Conservation (phyloP, 2,888 invertebrate species). For the Platycheirus albimanus region DNA sequence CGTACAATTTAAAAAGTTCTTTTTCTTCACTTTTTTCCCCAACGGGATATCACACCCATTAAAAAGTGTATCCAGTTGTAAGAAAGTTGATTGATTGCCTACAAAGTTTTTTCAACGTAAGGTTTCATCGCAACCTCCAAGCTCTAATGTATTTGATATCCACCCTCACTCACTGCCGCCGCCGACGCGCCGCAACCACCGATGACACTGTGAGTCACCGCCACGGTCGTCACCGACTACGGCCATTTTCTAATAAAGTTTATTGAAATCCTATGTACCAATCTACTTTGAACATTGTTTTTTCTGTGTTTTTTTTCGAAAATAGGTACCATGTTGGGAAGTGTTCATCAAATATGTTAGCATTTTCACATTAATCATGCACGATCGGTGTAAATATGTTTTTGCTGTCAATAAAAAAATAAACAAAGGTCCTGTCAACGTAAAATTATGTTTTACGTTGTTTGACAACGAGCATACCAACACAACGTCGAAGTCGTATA, state of each 20-base stretch:
- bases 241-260: conserved; percentile 18
- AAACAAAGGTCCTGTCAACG: conserved; percentile 49
- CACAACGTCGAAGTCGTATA: no score
- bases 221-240: neutral
- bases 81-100: conserved; percentile 64
- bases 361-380: conserved; percentile 62
- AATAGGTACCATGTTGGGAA: conserved; percentile 6
- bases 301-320: conserved; percentile 4
- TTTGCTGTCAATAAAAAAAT: conserved; percentile 34
- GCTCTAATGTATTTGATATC: neutral
- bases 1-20: neutral
- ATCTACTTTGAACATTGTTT: neutral
- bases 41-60: neutral
- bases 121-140: conserved; percentile 3
- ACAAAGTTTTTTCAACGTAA: neutral
- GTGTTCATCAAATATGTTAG: conserved; percentile 41
- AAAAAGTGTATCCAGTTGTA: conserved; percentile 37
- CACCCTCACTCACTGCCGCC: no score
- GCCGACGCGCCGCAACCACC: no score
- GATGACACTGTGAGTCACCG: no score
- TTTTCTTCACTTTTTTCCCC: neutral
- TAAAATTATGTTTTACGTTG: conserved; percentile 33
- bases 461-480: no score
- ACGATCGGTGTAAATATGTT: conserved; percentile 53
- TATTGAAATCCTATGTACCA: conserved; percentile 26